phyloP scores from a whole-genome alignment of 1,140 invertebrate species.

The Chlorops oryzae region DNA sequence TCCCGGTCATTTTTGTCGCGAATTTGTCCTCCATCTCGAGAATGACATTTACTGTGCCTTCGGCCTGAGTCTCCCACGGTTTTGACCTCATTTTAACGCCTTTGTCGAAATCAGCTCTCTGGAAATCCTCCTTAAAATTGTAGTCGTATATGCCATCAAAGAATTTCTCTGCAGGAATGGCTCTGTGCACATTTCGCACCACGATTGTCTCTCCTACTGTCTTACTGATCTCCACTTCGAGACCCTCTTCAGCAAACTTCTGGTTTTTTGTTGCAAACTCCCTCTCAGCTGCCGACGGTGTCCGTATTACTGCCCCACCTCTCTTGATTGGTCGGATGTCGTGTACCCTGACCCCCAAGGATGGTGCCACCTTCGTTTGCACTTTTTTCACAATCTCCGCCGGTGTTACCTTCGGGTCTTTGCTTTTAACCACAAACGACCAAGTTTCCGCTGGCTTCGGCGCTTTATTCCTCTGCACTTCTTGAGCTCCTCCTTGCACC shows the following conservation, averaged over 20 bases:
- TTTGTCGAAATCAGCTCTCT: too few species aligned
- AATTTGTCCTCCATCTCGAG: too few species aligned
- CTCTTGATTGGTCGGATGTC: slow-evolving; percentile 4
- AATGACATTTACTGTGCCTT: too few species aligned
- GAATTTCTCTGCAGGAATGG: neutral
- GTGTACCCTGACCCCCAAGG: slow-evolving; percentile 8
- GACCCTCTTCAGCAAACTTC: slow-evolving; percentile 1
- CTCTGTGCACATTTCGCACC: neutral
- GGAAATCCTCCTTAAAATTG: slow-evolving; percentile 1
- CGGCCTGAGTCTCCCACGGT: too few species aligned
- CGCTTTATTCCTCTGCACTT: too few species aligned
- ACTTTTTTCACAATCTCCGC: slow-evolving; percentile 3
- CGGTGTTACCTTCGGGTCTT: neutral
- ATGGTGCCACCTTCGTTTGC: slow-evolving; percentile 8
- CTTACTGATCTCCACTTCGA: neutral
- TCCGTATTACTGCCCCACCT: slow-evolving; percentile 11
- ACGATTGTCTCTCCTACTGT: neutral
- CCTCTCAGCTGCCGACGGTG: slow-evolving; percentile 4
- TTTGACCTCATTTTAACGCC: too few species aligned
- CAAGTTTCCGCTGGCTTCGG: slow-evolving; percentile 10
- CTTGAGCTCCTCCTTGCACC: too few species aligned
- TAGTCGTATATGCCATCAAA: neutral
- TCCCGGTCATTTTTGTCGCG: too few species aligned
- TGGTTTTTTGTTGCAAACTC: neutral
- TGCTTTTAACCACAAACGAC: slow-evolving; percentile 12